Evolutionary conservation across 2,888 invertebrate genomes (phyloP).

Genomic region (Mellilla xanthometata): DNA sequence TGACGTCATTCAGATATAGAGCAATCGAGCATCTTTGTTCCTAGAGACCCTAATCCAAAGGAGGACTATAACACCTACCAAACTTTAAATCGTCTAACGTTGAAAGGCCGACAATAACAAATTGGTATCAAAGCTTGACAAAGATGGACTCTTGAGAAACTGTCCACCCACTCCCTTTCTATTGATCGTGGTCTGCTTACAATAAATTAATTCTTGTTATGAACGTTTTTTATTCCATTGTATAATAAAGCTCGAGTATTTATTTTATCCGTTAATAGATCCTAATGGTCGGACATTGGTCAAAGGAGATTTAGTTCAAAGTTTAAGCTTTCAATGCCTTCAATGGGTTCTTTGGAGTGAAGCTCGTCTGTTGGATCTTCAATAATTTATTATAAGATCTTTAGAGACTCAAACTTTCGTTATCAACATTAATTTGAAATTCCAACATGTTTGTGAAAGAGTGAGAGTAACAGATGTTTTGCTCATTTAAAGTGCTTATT

Average conservation of each 20-base stretch:
- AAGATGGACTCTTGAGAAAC: constrained; percentile 80
- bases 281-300: constrained; percentile 75
- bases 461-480: constrained; percentile 25
- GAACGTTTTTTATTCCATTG: constrained; percentile 77
- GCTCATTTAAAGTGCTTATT: constrained; percentile 22
- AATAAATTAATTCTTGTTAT: constrained; percentile 81
- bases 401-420: constrained; percentile 25
- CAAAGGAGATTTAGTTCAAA: constrained; percentile 57
- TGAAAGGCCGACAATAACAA: constrained; percentile 79
- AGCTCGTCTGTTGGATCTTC: constrained; percentile 28
- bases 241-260: constrained; percentile 63
- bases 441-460: constrained; percentile 16
- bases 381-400: constrained; percentile 28
- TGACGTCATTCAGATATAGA: constrained; percentile 29
- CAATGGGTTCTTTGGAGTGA: constrained; percentile 37
- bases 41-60: constrained; percentile 53
- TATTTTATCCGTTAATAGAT: constrained; percentile 68
- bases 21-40: constrained; percentile 26
- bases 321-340: constrained; percentile 33
- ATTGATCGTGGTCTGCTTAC: constrained; percentile 74
- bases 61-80: constrained; percentile 63
- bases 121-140: constrained; percentile 81
- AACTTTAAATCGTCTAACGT: constrained; percentile 75
- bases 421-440: constrained; percentile 22
- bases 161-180: constrained; percentile 79